Percentiles rank a stretch among this genome's conserved stretches.
Evolutionary conservation across 2,888 invertebrate genomes (phyloP).

Genomic region (Nesidiocoris tenuis): DNA sequence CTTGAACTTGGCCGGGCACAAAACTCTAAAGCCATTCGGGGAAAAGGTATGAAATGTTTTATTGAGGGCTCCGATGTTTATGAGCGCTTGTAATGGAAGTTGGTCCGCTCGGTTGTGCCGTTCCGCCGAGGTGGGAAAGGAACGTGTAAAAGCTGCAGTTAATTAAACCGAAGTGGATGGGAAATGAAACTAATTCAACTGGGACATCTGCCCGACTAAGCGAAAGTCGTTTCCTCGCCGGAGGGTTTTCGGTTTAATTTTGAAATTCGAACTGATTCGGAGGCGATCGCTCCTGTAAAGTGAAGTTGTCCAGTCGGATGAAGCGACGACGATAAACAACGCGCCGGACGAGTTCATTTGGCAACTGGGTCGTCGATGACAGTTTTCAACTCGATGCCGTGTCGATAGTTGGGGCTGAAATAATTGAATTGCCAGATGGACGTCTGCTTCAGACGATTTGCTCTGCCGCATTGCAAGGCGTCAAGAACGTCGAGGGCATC

Average conservation of each 20-base stretch:
- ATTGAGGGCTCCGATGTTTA: too few relatives aligned
- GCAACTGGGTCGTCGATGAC: not conserved
- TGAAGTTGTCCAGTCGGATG: not conserved
- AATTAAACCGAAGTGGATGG: constrained; percentile 10
- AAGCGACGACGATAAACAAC: too few relatives aligned
- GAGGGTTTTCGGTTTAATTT: not conserved
- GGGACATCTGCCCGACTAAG: not conserved
- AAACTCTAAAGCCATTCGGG: not conserved
- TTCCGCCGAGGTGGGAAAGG: not conserved
- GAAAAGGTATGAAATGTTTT: not conserved
- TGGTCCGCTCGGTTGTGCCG: not conserved
- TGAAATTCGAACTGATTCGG: not conserved
- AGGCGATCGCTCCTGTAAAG: not conserved
- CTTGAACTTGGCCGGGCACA: not conserved
- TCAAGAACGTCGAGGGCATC: too few relatives aligned
- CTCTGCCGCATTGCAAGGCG: too few relatives aligned
- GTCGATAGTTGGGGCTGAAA: not conserved
- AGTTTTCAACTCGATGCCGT: not conserved
- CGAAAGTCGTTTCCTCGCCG: not conserved
- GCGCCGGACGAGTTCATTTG: not conserved
- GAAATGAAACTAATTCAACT: constrained; percentile 11
- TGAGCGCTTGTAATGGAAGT: not conserved
- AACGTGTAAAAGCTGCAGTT: not conserved
- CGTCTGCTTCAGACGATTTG: too few relatives aligned
- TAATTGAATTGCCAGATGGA: not conserved